These are phyloP conservation scores for Ctenopoma multispine DNA, from an alignment of 2,797 vertebrate species.

Conservation along the genomic window DNA sequence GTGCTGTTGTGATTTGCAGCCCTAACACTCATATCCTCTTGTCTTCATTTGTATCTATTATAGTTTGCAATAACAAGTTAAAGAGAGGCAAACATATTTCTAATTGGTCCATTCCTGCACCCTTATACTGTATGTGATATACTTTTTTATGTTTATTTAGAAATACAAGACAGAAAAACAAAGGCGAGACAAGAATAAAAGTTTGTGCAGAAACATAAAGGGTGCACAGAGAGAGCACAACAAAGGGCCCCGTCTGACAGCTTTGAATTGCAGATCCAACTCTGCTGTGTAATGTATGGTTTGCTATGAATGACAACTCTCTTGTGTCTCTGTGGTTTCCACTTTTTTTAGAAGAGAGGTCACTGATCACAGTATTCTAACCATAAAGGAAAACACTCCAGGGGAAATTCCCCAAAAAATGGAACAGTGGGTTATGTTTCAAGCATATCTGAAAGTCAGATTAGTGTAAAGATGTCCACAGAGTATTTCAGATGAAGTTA, in stretches of 20 bases:
- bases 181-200: neutral
- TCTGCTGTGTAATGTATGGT: neutral
- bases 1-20: constrained; percentile 25
- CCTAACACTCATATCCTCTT: constrained; percentile 23
- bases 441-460: neutral
- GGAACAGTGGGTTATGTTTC: constrained; percentile 2
- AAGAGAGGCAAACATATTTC: neutral
- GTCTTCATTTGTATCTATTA: constrained; percentile 21
- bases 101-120: constrained; percentile 1
- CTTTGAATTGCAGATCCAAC: constrained; percentile 10
- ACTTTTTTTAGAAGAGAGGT: constrained; percentile 12
- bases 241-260: neutral
- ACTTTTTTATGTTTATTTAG: constrained; percentile 9
- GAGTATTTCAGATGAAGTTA: constrained; percentile 15
- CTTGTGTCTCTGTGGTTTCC: constrained; percentile 6
- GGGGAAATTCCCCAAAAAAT: constrained; percentile 5
- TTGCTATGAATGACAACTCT: constrained; percentile 26
- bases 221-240: neutral
- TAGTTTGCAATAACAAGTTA: constrained; percentile 12
- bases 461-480: neutral
- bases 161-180: neutral
- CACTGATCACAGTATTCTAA: constrained; percentile 23
- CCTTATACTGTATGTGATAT: neutral
- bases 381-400: neutral
- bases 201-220: neutral